Evolutionary conservation across 2,888 invertebrate species (phyloP), one percentile per base, ranked within the genome.

Genomic region (Apodemia mormo): DNA sequence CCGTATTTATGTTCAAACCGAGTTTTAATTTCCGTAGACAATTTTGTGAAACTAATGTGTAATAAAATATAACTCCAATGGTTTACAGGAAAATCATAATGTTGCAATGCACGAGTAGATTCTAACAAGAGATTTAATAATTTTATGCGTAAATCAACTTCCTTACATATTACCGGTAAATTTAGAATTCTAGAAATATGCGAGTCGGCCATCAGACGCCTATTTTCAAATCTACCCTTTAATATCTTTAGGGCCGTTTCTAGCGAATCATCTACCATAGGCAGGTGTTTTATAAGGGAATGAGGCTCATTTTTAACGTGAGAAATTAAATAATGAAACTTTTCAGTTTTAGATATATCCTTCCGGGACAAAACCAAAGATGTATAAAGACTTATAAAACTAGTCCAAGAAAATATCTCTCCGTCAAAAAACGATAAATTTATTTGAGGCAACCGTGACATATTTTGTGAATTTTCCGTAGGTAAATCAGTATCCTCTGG

Each of bases 1-100:
- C 65, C 65, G 65, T 65, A 40, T 22, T 65, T 37, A 43, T 65
- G 65, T 40, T 65, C 65, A 40, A 65, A 65, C 12, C 65, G 65
- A 40, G 65, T 65, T 22, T 65, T 65, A 40, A 65, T 65, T 65
- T 65, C 65, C 4, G 7, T 40, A 40, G 65, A 40, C 4, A 65
- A 12, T 9, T 65, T 65, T 43, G 65, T 65, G 6, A 65, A 9
- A 43, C 65, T 43, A 65, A 65, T 65, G n/a, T n/a, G n/a, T n/a
- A n/a, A n/a, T n/a, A n/a, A n/a, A n/a, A n/a, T n/a, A n/a, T n/a
- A n/a, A n/a, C 40, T 40, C 40, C n/a, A n/a, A n/a, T n/a, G n/a
- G n/a, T n/a, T n/a, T n/a, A 43, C 22, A 65, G 65, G 65, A n/a
- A 65, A 40, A 4, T 22, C 65, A 40, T 43, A 43, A 65, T 65